Percentiles rank a stretch among this genome's conserved stretches.
phyloP scores from a whole-genome alignment of 1,140 invertebrate species.

The Tribolium castaneum region DNA sequence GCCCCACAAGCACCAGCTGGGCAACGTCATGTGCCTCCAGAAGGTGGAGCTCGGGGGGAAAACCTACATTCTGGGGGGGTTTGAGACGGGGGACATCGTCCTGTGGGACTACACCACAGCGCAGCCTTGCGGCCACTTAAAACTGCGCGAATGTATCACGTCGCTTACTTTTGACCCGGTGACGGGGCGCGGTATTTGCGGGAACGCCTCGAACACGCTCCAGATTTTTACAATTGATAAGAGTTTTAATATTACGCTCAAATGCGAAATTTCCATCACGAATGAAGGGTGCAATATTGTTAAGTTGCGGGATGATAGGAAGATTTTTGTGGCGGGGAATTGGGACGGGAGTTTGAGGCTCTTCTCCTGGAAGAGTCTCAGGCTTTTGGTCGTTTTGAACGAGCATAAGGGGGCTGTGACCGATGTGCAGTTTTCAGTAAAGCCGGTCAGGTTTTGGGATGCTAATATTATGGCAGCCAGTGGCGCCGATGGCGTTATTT shows the following conservation, averaged over 20 bases:
- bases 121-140: slow-evolving; percentile 68
- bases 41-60: slow-evolving; percentile 49
- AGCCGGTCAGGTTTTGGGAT: slow-evolving; percentile 72
- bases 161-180: slow-evolving; percentile 75
- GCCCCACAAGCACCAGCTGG: slow-evolving; percentile 49
- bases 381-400: slow-evolving; percentile 78
- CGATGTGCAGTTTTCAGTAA: slow-evolving; percentile 75
- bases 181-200: slow-evolving; percentile 73
- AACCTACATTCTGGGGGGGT: slow-evolving; percentile 53
- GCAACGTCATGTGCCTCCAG: slow-evolving; percentile 55
- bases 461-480: slow-evolving; percentile 79
- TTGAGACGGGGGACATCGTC: slow-evolving; percentile 67
- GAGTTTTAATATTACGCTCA: slow-evolving; percentile 69
- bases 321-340: slow-evolving; percentile 79
- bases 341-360: slow-evolving; percentile 82
- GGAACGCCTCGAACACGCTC: slow-evolving; percentile 71
- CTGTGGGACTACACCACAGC: slow-evolving; percentile 75
- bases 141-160: slow-evolving; percentile 75
- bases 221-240: slow-evolving; percentile 70
- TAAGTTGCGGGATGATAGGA: slow-evolving; percentile 76
- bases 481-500: slow-evolving; percentile 77
- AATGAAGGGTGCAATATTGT: slow-evolving; percentile 79
- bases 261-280: slow-evolving; percentile 72
- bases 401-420: slow-evolving; percentile 75
- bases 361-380: slow-evolving; percentile 82